Evolutionary conservation across 1,140 invertebrate genomes (phyloP).

Genomic region (Probaryconus sp.): DNA sequence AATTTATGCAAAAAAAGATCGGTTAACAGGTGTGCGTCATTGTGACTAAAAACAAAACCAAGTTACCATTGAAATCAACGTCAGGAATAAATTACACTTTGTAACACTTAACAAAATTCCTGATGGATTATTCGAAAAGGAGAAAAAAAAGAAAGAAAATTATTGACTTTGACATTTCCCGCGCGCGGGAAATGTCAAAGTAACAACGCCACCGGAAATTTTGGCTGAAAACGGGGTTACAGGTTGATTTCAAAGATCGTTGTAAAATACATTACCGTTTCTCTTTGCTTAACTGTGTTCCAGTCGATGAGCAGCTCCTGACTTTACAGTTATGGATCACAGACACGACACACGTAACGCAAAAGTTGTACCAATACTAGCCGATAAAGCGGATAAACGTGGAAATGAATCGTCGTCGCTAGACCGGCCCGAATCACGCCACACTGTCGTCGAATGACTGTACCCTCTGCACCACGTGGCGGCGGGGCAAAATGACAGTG

Average conservation of each 20-base stretch:
- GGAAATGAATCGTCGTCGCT: conserved; percentile 57
- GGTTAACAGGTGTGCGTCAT: no score
- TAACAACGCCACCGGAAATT: no score
- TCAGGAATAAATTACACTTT: conserved; percentile 4
- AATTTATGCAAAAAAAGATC: no score
- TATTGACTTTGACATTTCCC: no score
- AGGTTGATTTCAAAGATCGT: no score
- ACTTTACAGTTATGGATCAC: conserved; percentile 50
- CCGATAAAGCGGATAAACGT: conserved; percentile 54
- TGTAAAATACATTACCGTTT: conserved; percentile 30
- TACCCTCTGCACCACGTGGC: conserved; percentile 50
- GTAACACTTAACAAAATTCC: conserved; percentile 14
- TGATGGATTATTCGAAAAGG: no score
- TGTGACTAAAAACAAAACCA: no score
- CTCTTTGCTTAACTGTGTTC: conserved; percentile 10
- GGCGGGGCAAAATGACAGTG: conserved; percentile 53
- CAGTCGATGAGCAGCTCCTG: conserved; percentile 12
- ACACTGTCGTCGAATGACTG: conserved; percentile 45
- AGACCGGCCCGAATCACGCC: conserved; percentile 59
- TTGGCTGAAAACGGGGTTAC: no score
- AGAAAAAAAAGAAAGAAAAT: no score
- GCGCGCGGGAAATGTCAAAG: no score
- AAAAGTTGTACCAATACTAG: conserved; percentile 54
- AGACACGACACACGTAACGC: conserved; percentile 32
- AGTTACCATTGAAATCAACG: no score